Conservation (phyloP, 2,888 invertebrate species). For the Agrochola macilenta region DNA sequence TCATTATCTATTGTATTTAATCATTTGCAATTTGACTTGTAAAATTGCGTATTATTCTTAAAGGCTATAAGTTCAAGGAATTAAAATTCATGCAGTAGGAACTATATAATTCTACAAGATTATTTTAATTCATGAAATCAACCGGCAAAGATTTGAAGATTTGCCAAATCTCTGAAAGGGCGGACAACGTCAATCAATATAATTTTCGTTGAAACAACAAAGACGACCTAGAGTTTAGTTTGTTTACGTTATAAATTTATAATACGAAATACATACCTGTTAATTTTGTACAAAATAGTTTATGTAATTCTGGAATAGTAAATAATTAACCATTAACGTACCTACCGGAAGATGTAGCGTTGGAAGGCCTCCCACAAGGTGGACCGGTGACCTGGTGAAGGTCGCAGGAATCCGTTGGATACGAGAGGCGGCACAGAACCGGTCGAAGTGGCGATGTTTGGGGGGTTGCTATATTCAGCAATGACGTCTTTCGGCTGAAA, state of each 20-base stretch:
- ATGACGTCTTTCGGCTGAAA: no score
- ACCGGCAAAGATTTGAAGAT: constrained; percentile 19
- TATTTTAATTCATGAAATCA: constrained; percentile 32
- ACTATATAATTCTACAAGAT: constrained; percentile 8
- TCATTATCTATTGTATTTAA: constrained; percentile 7
- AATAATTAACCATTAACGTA: no score
- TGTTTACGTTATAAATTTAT: background rate
- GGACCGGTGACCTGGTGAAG: no score
- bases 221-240: constrained; percentile 1
- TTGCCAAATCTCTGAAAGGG: constrained; percentile 31
- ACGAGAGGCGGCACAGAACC: no score
- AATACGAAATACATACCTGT: background rate
- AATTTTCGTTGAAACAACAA: constrained; percentile 22
- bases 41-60: background rate
- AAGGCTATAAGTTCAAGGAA: background rate
- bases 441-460: no score
- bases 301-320: background rate
- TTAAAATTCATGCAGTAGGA: background rate
- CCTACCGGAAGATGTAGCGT: no score
- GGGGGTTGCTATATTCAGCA: no score
- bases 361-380: no score
- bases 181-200: constrained; percentile 30
- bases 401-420: no score
- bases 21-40: background rate
- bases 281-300: background rate